phyloP scores from a whole-genome alignment of 2,113 vertebrate genomes.

The Crocuta crocuta region DNA sequence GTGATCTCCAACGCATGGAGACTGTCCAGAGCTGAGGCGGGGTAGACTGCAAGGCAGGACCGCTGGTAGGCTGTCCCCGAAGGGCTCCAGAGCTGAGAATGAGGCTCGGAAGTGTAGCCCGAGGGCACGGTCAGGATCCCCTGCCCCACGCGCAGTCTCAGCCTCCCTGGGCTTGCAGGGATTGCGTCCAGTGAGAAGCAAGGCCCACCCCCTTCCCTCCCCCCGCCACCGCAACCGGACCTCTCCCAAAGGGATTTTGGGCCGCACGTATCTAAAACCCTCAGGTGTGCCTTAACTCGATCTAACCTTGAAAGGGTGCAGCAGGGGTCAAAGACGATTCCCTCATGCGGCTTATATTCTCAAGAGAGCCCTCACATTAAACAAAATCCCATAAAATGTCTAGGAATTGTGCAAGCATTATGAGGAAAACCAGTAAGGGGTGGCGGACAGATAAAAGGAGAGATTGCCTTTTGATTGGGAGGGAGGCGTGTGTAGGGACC shows the following conservation, averaged over 20 bases:
- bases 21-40: not conserved
- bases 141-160: accelerated
- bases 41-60: not conserved
- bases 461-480: not conserved
- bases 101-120: too few species aligned
- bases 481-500: not conserved
- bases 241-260: not conserved
- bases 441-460: not conserved
- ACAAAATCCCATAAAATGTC: not conserved
- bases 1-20: not conserved
- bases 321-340: too few species aligned
- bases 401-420: not conserved
- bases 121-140: not conserved
- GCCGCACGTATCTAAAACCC: not conserved
- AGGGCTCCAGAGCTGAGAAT: not conserved
- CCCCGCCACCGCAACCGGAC: accelerated
- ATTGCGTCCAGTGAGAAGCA: not conserved
- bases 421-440: not conserved
- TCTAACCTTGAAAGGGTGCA: not conserved
- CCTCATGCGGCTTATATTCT: accelerated
- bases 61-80: accelerated
- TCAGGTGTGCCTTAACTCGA: not conserved
- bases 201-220: not conserved
- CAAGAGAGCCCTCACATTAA: not conserved
- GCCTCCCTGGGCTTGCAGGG: not conserved